Conservation (phyloP, 2,888 invertebrate species). For the Apocheima hispidaria region DNA sequence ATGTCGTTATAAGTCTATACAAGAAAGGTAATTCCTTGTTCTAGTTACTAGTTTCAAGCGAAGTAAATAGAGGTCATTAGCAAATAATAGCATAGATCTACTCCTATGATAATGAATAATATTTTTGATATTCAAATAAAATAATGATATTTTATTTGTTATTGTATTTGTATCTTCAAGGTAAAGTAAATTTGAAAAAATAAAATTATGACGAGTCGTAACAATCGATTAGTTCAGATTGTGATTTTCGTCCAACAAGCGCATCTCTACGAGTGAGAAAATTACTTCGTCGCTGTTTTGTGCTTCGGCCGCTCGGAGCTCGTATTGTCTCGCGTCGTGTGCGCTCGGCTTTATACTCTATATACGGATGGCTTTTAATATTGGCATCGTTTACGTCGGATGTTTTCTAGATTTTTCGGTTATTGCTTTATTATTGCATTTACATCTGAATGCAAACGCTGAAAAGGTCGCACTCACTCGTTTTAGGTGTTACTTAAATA, state of each 20-base stretch:
- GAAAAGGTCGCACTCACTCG: not conserved
- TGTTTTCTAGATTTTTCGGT: conserved; percentile 32
- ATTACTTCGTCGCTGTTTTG: conserved; percentile 69
- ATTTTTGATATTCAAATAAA: too few species aligned
- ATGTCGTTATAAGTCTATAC: too few species aligned
- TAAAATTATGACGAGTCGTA: not conserved
- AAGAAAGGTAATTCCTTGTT: too few species aligned
- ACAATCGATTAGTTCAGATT: not conserved
- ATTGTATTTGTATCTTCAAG: too few species aligned
- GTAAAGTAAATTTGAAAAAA: too few species aligned
- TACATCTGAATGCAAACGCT: not conserved
- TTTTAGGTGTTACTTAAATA: too few species aligned
- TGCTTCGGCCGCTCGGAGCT: conserved; percentile 50
- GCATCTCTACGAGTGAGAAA: conserved; percentile 51
- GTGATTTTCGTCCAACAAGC: conserved; percentile 11
- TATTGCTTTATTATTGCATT: not conserved
- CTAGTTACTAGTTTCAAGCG: too few species aligned
- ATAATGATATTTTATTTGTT: too few species aligned
- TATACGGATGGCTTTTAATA: conserved; percentile 36
- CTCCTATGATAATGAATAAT: too few species aligned
- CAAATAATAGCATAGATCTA: too few species aligned
- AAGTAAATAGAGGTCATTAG: too few species aligned
- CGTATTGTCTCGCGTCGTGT: conserved; percentile 50
- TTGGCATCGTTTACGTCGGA: conserved; percentile 42
- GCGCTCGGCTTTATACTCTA: conserved; percentile 39